These are phyloP conservation scores for Cephus runcator DNA, from an alignment of 2,888 invertebrate species.

Conservation along the genomic window DNA sequence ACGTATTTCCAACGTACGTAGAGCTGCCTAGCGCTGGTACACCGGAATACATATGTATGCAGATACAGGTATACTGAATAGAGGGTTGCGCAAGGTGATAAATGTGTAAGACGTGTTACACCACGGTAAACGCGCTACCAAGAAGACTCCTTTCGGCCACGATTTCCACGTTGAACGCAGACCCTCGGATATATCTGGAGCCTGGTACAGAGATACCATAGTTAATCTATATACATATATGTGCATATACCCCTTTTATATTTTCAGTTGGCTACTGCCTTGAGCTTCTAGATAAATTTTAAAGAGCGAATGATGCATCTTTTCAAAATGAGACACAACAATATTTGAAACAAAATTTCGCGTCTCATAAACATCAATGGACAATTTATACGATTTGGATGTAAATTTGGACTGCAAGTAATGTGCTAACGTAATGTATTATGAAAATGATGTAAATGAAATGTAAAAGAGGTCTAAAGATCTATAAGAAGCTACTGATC, in stretches of 20 bases:
- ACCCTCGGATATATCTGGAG: background rate
- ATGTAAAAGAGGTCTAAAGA: background rate
- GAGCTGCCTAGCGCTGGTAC: background rate
- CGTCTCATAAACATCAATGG: background rate
- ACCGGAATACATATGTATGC: background rate
- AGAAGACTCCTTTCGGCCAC: background rate
- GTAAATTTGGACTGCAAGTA: background rate
- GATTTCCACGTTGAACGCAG: slow-evolving; percentile 29
- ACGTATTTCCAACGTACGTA: background rate
- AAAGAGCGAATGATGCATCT: background rate
- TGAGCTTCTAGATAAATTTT: background rate
- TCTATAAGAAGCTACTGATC: background rate
- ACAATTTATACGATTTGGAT: too few species aligned
- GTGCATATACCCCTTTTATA: background rate
- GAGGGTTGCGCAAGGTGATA: slow-evolving; percentile 25
- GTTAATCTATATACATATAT: background rate
- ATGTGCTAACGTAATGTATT: background rate
- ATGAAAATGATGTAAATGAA: background rate
- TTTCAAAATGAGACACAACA: background rate
- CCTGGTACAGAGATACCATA: background rate
- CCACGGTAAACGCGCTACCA: slow-evolving; percentile 19
- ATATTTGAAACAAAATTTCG: background rate
- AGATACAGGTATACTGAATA: background rate
- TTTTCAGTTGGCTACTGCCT: background rate
- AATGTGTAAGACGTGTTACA: slow-evolving; percentile 30